These are phyloP conservation scores for Oligia latruncula DNA, from an alignment of 2,888 invertebrate species.

Conservation along the genomic window DNA sequence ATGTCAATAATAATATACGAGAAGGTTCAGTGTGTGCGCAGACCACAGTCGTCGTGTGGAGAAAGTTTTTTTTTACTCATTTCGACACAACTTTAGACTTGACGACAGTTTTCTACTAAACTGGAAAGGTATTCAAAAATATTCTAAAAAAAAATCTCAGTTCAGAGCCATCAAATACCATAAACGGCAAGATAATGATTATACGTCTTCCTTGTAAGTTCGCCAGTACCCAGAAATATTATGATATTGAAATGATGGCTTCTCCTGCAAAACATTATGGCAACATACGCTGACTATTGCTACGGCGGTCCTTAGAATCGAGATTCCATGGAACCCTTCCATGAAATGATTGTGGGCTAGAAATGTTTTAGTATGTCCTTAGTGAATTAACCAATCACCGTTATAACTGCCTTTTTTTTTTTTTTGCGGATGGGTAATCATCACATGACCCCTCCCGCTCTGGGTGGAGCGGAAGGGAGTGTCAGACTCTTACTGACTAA, in stretches of 20 bases:
- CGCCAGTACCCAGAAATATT: conserved; percentile 10
- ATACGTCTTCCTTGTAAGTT: conserved; percentile 7
- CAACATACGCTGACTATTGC: conserved; percentile 28
- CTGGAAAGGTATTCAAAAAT: conserved; percentile 3
- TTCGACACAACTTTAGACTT: neutral
- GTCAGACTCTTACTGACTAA: too few species aligned
- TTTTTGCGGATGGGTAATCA: too few species aligned
- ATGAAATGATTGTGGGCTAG: neutral
- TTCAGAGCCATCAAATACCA: neutral
- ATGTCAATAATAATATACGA: conserved; percentile 75
- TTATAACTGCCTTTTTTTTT: neutral
- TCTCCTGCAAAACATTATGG: conserved; percentile 22
- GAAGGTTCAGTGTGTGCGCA: conserved; percentile 44
- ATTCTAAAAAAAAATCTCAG: neutral
- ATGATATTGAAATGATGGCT: conserved; percentile 23
- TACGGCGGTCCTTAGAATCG: conserved; percentile 12
- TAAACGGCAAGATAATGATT: neutral
- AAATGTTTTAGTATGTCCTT: conserved; percentile 8
- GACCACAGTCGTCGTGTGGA: conserved; percentile 22
- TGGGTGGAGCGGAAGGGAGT: too few species aligned
- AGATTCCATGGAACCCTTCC: conserved; percentile 25
- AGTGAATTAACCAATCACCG: neutral
- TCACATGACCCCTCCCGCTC: too few species aligned
- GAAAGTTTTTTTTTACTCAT: conserved; percentile 56
- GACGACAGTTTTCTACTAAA: neutral